Evolutionary conservation across 1,140 invertebrate species (phyloP), one percentile per base, ranked within the genome.

Genomic region (Heliconius melpomene): DNA sequence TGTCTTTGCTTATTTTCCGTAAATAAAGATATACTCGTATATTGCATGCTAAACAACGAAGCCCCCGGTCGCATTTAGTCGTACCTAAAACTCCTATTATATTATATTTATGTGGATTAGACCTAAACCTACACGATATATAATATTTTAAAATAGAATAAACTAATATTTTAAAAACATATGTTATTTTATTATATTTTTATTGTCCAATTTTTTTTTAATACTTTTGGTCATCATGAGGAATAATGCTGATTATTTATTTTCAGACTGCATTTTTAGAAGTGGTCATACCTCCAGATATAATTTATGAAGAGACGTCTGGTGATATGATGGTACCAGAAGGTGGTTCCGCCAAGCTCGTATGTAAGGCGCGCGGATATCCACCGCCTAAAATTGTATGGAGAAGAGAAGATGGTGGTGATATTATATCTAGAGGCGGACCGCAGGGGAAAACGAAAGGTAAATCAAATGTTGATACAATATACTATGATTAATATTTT

Each of bases 251-350:
- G 26, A 26, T 66, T 29, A 57, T 57, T 75, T 77, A 71, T 77
- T 78, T 83, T 16, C 82, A 85, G 97, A 98, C 97, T 72, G 97
- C 97, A 80, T 97, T 96, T 89, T 90, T 98, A 85, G 97, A 98
- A 93, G 97, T 98, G 70, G 98, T 98, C 2, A 98, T 98, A 85
- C 98, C 98, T 20, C 98, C 98, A 40, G 98, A 98, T 88, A 98
- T 98, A 83, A 96, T 98, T 77, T 97, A 97, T 85, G 97, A 98
- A 86, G 97, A 98, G 87, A 98, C 97, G 6, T 97, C 98, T 71
- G 97, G 98, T 29, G 98, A 98, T 88, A 96, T 98, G 94, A 98
- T 98, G 97, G 97, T 98, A 20, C 97, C 97, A 2, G 98, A 99
- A 94, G 98, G 98, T 50, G 97, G 98, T 3, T 97, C 97, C 7